These are phyloP conservation scores for Sphaeramia orbicularis DNA, from an alignment of 2,797 vertebrate genomes.

Conservation along the genomic window DNA sequence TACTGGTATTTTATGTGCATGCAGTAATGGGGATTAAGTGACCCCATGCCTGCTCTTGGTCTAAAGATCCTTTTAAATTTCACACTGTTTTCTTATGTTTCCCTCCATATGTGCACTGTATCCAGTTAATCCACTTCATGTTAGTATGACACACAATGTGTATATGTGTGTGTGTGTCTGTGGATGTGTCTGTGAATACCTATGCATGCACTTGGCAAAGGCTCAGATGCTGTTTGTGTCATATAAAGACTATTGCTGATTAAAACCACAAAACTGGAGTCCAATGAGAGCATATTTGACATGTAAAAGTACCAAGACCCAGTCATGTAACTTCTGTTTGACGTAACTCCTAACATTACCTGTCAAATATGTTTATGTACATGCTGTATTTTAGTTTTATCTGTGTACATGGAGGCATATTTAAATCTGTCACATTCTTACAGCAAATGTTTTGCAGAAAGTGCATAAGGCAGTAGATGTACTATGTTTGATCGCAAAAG, in stretches of 20 bases:
- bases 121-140: constrained; percentile 73
- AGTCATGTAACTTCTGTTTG: constrained; percentile 33
- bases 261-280: constrained; percentile 53
- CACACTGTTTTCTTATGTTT: constrained; percentile 74
- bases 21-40: constrained; percentile 73
- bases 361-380: constrained; percentile 12
- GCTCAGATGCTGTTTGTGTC: constrained; percentile 50
- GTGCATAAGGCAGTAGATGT: background rate
- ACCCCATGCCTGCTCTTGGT: constrained; percentile 67
- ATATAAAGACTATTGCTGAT: constrained; percentile 44
- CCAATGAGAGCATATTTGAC: constrained; percentile 42
- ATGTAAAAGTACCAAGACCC: constrained; percentile 8
- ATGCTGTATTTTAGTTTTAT: constrained; percentile 22
- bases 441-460: constrained; percentile 2
- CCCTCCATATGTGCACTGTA: constrained; percentile 43
- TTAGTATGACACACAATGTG: constrained; percentile 39
- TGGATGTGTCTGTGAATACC: constrained; percentile 45
- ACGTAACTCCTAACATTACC: constrained; percentile 41
- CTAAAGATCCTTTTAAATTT: constrained; percentile 77
- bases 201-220: constrained; percentile 52
- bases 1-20: constrained; percentile 68
- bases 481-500: background rate
- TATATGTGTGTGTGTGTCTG: constrained; percentile 23
- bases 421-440: no score
- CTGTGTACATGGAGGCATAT: constrained; percentile 6